Base-by-base conservation (phyloP, 2,113 vertebrate genomes). In the Platysteira castanea region DNA sequence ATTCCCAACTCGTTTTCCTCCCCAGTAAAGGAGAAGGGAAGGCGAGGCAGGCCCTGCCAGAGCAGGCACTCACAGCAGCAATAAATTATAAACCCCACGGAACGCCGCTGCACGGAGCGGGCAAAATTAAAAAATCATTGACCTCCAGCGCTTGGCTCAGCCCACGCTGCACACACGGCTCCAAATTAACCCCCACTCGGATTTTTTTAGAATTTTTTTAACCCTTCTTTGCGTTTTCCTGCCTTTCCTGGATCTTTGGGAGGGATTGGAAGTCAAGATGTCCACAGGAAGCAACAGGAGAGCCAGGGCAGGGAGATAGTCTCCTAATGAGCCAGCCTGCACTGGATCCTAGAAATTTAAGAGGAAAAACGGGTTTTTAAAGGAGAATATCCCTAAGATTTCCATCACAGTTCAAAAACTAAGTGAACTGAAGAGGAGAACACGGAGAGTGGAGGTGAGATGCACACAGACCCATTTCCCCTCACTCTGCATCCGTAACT, bases 401-500 rank as follows among this genome's bases (percentile, higher is more conserved):
- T 49, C 76, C 27, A 70, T 13, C 33, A 15, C 42, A 52, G 44
- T 74, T 78, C 13, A 57, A 13, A 63, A 78, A 7, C 24, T 0
- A 41, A 28, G n/a, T 14, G 15, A 37, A 8, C 12, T 37, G 57
- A 17, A 26, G 57, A 37, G 10, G 7, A 16, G 2, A 2, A 9
- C 4, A 6, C 0, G 1, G 33, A 18, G 10, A 33, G 0, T 0
- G 11, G 37, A 61, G 61, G 6, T 12, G 35, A 35, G 35, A 65
- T 4, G 35, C 87, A 30, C n/a, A 24, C 15, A 10, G 24, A n/a
- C 5, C 64, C 7, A 2, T 22, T 22, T 44, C 31, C 44, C 39
- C 64, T 46, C 35, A 5, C 21, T 60, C 70, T 53, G 7, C 19
- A 14, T 11, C 76, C 37, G 2, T 37, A 56, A 67, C 23, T 82